Evolutionary conservation across 1,140 invertebrate species (phyloP), one percentile per base, ranked within the genome.

Genomic region (Panonychus citri): DNA sequence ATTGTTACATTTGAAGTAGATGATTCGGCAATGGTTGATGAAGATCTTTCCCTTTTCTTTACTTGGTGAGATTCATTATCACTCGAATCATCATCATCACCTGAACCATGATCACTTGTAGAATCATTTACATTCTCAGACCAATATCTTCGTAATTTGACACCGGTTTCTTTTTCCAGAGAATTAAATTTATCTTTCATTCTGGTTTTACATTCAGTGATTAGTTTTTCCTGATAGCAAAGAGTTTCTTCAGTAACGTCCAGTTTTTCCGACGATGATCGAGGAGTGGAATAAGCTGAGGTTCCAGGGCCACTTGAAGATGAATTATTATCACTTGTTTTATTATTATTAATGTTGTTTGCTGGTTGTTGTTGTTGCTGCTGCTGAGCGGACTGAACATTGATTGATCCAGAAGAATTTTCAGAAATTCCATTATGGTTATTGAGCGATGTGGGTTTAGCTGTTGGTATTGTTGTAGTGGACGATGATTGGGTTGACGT

Each of bases 111-210:
- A 21, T 46, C 37, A 15, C 21, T 2, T n/a, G 15, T 24, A 21
- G n/a, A 13, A 13, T 55, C 54, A 8, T 26, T 46, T 7, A 3
- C 24, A 49, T 28, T 34, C 24, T 48, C 42, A 37, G 26, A 15
- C 54, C 54, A 53, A 12, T 43, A 15, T 17, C 26, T 15, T 10
- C 21, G 13, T 24, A 58, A 28, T 24, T 28, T 37, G 30, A 58
- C 19, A 21, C 57, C 57, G 3, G 57, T 54, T 51, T 58, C 57
- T 21, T 54, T 26, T 28, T 58, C 57, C 2, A 58, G 26, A 27
- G 25, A 19, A 39, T 58, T 25, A 34, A 58, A 58, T 49, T 58
- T 58, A 17, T 54, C 42, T 3, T 53, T 19, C 57, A 58, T 58
- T 46, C 57, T 34, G 19, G 13, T 17, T 46, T 58, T 58, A 3